phyloP scores from a whole-genome alignment of 2,888 invertebrate genomes.

The Catocala nupta region DNA sequence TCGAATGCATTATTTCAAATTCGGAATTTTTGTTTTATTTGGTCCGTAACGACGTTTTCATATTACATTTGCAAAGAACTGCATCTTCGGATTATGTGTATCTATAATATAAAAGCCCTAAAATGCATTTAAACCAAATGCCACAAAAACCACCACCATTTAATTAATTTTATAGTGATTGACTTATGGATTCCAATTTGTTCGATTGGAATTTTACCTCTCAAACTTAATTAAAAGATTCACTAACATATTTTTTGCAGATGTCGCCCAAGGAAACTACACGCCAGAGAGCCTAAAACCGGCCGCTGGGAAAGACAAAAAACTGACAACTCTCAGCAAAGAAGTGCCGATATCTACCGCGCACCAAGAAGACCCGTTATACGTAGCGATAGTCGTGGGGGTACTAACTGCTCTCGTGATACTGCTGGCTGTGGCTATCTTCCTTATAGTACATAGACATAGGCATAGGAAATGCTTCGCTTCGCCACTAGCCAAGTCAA shows the following conservation, averaged over 20 bases:
- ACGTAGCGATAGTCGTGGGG: constrained; percentile 93
- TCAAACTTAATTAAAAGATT: too few species aligned
- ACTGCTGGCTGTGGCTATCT: constrained; percentile 90
- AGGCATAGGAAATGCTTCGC: constrained; percentile 91
- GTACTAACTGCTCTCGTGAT: constrained; percentile 92
- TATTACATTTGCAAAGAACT: too few species aligned
- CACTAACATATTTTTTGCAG: constrained; percentile 61
- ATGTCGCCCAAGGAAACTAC: constrained; percentile 91
- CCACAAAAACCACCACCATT: too few species aligned
- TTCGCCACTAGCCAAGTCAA: constrained; percentile 88
- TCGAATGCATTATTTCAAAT: too few species aligned
- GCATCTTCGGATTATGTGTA: too few species aligned
- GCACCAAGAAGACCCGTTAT: constrained; percentile 90
- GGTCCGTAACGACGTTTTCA: too few species aligned
- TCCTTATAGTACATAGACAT: constrained; percentile 91
- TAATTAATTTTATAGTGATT: too few species aligned
- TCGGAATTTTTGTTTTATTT: too few species aligned
- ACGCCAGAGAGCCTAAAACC: constrained; percentile 89
- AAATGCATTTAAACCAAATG: too few species aligned
- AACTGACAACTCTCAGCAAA: constrained; percentile 77
- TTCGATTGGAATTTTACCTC: too few species aligned
- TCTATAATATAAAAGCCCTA: too few species aligned
- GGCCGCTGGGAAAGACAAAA: constrained; percentile 80
- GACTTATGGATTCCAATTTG: too few species aligned
- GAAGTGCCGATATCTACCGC: constrained; percentile 90